Conservation (phyloP, 2,888 invertebrate species). For the Lepas anatifera region DNA sequence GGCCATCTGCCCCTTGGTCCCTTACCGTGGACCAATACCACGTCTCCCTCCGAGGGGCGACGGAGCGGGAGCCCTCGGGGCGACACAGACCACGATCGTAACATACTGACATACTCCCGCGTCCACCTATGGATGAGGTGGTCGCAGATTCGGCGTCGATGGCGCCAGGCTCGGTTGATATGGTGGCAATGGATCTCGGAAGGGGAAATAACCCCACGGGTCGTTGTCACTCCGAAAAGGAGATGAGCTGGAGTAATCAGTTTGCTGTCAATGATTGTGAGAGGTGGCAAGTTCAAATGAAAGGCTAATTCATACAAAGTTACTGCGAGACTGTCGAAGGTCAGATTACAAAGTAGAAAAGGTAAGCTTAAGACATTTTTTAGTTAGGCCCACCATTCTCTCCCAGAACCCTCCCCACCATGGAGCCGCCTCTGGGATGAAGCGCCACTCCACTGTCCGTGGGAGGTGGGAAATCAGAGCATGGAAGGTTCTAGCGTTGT, state of each 20-base stretch:
- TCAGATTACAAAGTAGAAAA: neutral
- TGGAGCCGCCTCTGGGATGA: neutral
- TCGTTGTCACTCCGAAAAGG: neutral
- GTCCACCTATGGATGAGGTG: neutral
- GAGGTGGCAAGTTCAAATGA: neutral
- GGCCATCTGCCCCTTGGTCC: neutral
- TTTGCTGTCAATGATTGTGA: neutral
- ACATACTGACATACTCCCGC: neutral
- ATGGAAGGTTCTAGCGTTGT: neutral
- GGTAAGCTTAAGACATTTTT: neutral
- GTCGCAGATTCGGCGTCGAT: neutral
- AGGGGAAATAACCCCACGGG: neutral
- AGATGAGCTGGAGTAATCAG: neutral
- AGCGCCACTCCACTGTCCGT: neutral
- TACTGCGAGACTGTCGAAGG: neutral
- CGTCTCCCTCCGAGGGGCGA: neutral
- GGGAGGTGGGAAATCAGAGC: neutral
- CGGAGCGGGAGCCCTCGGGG: neutral
- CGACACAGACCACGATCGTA: neutral
- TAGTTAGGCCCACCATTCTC: neutral
- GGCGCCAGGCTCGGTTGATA: neutral
- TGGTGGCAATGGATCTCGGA: neutral
- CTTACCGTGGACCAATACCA: neutral
- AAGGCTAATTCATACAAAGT: neutral
- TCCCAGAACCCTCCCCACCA: constrained; percentile 5